Base-by-base conservation (phyloP, 2,888 invertebrate species). In the Linnaemya vulpina region DNA sequence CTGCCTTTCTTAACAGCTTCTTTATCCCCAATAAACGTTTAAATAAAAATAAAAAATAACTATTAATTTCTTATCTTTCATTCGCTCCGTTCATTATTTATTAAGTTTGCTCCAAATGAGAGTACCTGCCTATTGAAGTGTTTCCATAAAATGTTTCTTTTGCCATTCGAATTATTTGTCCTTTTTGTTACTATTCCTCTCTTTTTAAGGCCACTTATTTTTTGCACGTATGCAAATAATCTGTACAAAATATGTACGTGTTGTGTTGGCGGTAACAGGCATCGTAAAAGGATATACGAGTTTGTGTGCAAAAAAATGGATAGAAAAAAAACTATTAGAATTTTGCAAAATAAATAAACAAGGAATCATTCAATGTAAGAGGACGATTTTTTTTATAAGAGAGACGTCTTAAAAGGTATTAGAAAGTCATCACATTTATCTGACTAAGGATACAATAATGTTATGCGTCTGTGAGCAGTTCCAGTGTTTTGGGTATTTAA, bases 201-300 rank as follows among this genome's bases (percentile, higher is more conserved):
- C 8, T 40, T 55, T 55, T 58, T 43, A 58, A 49, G 49, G 67
- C 67, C 30, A 13, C 13, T 46, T 17, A n/a, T 22, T 58, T 40
- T 30, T 43, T 13, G 71, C 71, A 71, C 71, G 58, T 71, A 58
- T 51, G 51, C 20, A 51, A 71, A 71, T 58, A 71, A 71, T 71
- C 71, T 55, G 13, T 30, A 43, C 13, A 43, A 43, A n/a, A 43
- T 40, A 51, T 49, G 20, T 70, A 55, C 55, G 40, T 43, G 63
- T 55, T 22, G 10, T 63, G 63, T 25, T 22, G 22, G 53, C 25
- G 53, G n/a, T 46, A 4, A 46, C n/a, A 46, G 10, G 11, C 40
- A 11, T 40, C 15, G 13, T 25, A 22, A 20, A 13, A 13, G 53
- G 13, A 30, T 30, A 30, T 5, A 30, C 30, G 3, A 15, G 15